Evolutionary conservation across 1,140 invertebrate genomes (phyloP), one percentile per base, ranked within the genome.

Genomic region (Aphis craccivora): DNA sequence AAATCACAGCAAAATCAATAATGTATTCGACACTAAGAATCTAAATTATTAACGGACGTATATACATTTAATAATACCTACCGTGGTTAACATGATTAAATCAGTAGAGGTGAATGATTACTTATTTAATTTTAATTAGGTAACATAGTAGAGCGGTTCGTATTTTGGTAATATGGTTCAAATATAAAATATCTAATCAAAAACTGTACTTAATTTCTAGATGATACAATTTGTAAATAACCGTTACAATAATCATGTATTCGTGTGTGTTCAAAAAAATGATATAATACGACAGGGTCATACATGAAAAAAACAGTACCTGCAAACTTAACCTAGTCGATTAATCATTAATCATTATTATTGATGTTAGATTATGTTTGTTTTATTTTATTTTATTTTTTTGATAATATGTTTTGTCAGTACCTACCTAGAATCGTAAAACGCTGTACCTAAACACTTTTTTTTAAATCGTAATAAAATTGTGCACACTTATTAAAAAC

Each of bases 401-500:
- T 55, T 55, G 23, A n/a, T 67, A 67, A 67, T n/a, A n/a, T 67
- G 60, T n/a, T 67, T 76, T 76, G 30, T n/a, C 18, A 76, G 30
- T 76, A n/a, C n/a, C 60, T 35, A n/a, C 60, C 60, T 48, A 45
- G 11, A 87, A 45, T 87, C 84, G 43, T 87, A 87, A 88, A 88
- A 45, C 45, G 48, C 30, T 48, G 30, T 76, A 76, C 30, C 60
- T 76, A 48, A 48, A 37, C 35, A 25, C n/a, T 89, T 89, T 89
- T 45, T 89, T 89, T 89, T 30, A 37, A 53, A 88, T 55, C 5
- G 48, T 37, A 55, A 55, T 55, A 89, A 55, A 89, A 55, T 89
- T 89, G 88, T 89, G 22, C 25, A 40, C 35, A 55, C 88, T 89
- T 89, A 89, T 55, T 55, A 55, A 23, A 89, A 89, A 89, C 89